Base-by-base conservation (phyloP, 2,888 invertebrate genomes). In the Trachelus tabidus region DNA sequence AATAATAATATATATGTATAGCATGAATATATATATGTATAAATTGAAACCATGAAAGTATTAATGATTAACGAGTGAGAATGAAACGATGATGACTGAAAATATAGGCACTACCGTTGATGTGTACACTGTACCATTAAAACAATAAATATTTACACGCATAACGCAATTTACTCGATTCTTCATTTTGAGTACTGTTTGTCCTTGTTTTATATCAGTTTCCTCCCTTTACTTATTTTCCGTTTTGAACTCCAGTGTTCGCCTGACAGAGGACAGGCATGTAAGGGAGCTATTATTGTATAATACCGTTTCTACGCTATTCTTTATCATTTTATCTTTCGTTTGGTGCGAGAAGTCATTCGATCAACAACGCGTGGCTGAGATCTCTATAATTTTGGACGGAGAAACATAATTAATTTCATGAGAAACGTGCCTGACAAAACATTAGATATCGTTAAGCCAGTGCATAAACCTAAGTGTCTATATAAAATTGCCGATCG, bases 141-240 rank as follows among this genome's bases (percentile, higher is more conserved):
- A 73, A 79, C 73, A 77, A 83, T 81, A 81, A 84, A 82, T 86
- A 87, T 87, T 81, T 87, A 86, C 85, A 87, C 79, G 81, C 80
- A 77, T 78, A 82, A 84, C 76, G 75, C 83, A 85, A 84, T 82
- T 83, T 77, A 73, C 80, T 79, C 75, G 56, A 56, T 56, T 56
- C 56, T 23, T 9, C 23, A 9, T 56, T 56, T 23, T 56, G 23
- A 56, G 56, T 56, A 56, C 9, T 23, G 56, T 56, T 56, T 56
- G 23, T 23, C 56, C 56, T 56, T 56, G 15, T 9, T 56, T 56
- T 56, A 56, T 56, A 56, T 23, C 56, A 23, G 56, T 9, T 56
- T 56, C 9, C 56, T 23, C 56, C 9, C 56, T 23, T 56, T 56
- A 23, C 56, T 56, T 56, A 56, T 9, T 56, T 56, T 23, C 23